Evolutionary conservation across 2,113 vertebrate species (phyloP).

Genomic region (Paradisaea rubra): DNA sequence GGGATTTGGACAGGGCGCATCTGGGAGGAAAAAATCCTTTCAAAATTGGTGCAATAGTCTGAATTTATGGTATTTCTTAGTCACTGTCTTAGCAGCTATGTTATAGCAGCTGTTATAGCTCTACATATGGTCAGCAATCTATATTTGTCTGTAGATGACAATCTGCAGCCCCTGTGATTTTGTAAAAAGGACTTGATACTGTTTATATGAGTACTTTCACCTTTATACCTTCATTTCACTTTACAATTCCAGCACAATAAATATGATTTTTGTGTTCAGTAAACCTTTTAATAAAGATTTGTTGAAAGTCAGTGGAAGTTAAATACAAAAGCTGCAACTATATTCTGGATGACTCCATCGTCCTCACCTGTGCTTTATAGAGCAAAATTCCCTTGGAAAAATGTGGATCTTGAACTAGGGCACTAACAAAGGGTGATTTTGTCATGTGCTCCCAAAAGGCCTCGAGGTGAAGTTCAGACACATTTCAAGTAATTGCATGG

Average conservation of each 20-base stretch:
- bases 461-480: background rate
- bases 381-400: background rate
- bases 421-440: background rate
- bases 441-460: background rate
- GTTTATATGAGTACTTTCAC: background rate
- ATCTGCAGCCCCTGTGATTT: background rate
- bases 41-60: background rate
- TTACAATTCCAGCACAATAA: background rate
- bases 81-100: background rate
- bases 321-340: background rate
- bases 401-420: background rate
- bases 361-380: background rate
- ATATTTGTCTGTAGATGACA: background rate
- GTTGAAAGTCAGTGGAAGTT: background rate
- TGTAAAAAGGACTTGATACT: background rate
- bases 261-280: background rate
- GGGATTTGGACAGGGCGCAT: background rate
- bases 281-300: background rate
- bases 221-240: background rate
- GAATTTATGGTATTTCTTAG: background rate
- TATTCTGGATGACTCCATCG: background rate
- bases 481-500: background rate
- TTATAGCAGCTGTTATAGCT: background rate
- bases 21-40: background rate
- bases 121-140: background rate